Base-by-base conservation (phyloP, 2,888 invertebrate genomes). In the Tanypteryx hageni region DNA sequence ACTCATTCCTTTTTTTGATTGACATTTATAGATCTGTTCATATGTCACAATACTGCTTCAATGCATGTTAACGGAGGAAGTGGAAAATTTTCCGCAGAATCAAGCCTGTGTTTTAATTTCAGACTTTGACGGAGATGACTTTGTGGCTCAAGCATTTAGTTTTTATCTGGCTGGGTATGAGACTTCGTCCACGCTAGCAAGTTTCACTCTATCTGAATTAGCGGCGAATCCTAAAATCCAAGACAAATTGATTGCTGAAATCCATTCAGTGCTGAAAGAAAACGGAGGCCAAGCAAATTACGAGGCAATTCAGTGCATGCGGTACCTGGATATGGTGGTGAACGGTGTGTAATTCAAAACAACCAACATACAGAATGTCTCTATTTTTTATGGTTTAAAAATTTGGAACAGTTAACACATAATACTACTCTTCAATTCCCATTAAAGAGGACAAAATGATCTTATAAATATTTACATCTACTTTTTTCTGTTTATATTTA, bases 81-180 rank as follows among this genome's bases (percentile, higher is more conserved):
- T 44, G 44, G 44, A 44, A 44, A 44, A 44, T 44, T 44, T 44
- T 44, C 44, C 8, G 85, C 27, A 18, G 18, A n/a, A 85, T 89
- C 56, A 22, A 14, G 18, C 84, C 18, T 22, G 14, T 1, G 3
- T 44, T 44, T 44, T 44, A 27, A 10, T 92, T 86, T 56, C 58
- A 83, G 57, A 83, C 11, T 83, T 83, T 14, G 83, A 83, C 7
- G 83, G 31, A 7, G 83, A 83, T 27, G 83, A 83, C 83, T 83
- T 57, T 57, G 83, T 16, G 56, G 93, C 94, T 2, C 94, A 94
- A 44, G 93, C 93, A 13, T 92, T 94, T 16, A 93, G 94, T 14
- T 94, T 94, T 93, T 94, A 94, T 93, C 91, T 93, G 27, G 94
- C 94, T 82, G 94, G 94, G 7, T 94, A 94, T 92, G 94, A 94